Percentiles rank a stretch among this genome's conserved stretches.
phyloP scores from a whole-genome alignment of 1,140 invertebrate genomes.

The Nomia melanderi region DNA sequence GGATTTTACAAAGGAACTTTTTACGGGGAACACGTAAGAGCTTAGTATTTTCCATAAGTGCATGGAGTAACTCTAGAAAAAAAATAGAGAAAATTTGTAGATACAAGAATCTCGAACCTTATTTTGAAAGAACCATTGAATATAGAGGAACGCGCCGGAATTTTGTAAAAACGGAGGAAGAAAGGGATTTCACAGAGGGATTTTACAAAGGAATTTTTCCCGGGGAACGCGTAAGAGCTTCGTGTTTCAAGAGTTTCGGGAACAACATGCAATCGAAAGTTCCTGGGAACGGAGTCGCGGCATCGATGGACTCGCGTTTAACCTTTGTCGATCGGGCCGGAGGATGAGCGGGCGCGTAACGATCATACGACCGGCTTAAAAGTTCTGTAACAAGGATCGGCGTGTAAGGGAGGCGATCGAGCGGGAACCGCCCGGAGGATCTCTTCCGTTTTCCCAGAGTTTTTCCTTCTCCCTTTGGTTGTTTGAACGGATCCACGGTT shows the following conservation, averaged over 20 bases:
- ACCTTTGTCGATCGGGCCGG: slow-evolving; percentile 15
- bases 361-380: slow-evolving; percentile 36
- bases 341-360: slow-evolving; percentile 29
- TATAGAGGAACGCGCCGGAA: too few species aligned
- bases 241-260: neutral
- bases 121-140: too few species aligned
- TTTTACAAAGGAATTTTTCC: too few species aligned
- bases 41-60: too few species aligned
- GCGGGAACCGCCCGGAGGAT: slow-evolving; percentile 14
- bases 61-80: too few species aligned
- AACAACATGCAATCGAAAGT: neutral
- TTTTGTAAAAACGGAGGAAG: too few species aligned
- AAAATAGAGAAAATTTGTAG: too few species aligned
- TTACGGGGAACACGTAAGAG: too few species aligned
- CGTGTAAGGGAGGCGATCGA: slow-evolving; percentile 27
- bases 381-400: slow-evolving; percentile 34
- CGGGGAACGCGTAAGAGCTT: too few species aligned
- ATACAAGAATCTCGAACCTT: too few species aligned
- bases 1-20: too few species aligned
- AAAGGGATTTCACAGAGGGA: too few species aligned
- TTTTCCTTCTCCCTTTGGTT: neutral
- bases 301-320: neutral
- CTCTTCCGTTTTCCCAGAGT: slow-evolving; percentile 11
- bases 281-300: neutral
- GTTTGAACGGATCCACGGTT: neutral